Percentiles rank a stretch among this genome's conserved stretches.
phyloP scores from a whole-genome alignment of 2,797 vertebrate genomes.

The Malacoctenus gilli region DNA sequence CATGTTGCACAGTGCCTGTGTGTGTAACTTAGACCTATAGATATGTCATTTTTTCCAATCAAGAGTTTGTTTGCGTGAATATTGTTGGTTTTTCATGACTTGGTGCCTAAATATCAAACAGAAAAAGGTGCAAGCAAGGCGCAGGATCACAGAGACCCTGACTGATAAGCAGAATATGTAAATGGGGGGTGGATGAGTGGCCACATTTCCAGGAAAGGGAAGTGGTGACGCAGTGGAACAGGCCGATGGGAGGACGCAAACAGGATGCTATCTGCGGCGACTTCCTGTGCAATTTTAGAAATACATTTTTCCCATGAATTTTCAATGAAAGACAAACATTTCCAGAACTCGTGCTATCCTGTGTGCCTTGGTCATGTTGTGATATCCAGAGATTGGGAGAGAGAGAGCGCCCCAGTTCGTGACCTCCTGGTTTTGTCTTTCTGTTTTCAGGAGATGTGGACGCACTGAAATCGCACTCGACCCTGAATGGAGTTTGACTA shows the following conservation, averaged over 20 bases:
- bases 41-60: too few species aligned
- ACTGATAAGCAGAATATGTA: conserved; percentile 65
- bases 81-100: too few species aligned
- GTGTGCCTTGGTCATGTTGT: conserved; percentile 5
- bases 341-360: conserved; percentile 17
- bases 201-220: conserved; percentile 83
- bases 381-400: conserved; percentile 12
- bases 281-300: conserved; percentile 81
- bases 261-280: conserved; percentile 81
- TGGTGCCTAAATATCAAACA: conserved; percentile 10
- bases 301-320: conserved; percentile 72
- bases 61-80: too few species aligned
- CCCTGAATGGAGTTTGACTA: conserved; percentile 72
- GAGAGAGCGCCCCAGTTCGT: conserved; percentile 17
- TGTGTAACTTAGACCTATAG: neutral
- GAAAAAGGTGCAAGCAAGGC: conserved; percentile 27
- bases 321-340: conserved; percentile 32
- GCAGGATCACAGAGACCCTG: conserved; percentile 27
- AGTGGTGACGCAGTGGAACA: conserved; percentile 78
- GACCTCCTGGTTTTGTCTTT: conserved; percentile 29
- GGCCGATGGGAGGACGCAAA: conserved; percentile 77
- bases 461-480: conserved; percentile 50
- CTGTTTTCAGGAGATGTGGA: conserved; percentile 69
- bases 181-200: conserved; percentile 65
- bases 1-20: conserved; percentile 2